Conservation (phyloP, 2,888 invertebrate species). For the Euzophera pinguis region DNA sequence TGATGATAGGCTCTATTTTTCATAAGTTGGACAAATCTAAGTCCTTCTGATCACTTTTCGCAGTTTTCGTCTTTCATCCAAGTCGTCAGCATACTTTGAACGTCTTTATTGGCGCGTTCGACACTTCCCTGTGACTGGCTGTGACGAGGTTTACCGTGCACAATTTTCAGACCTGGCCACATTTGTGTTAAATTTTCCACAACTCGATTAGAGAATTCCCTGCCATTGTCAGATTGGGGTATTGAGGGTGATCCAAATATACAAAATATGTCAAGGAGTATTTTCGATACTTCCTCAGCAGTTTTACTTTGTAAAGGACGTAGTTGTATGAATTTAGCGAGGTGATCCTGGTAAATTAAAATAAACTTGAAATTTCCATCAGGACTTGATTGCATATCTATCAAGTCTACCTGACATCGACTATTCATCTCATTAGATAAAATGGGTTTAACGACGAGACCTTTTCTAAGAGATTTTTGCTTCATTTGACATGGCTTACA, state of each 20-base stretch:
- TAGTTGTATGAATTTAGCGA: slow-evolving; percentile 51
- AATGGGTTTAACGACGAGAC: slow-evolving; percentile 27
- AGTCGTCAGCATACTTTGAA: too few relatives aligned
- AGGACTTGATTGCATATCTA: slow-evolving; percentile 31
- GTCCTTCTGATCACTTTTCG: too few relatives aligned
- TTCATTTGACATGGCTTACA: slow-evolving; percentile 5
- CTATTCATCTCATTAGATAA: slow-evolving; percentile 27
- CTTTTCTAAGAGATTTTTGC: slow-evolving; percentile 28
- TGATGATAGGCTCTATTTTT: too few relatives aligned
- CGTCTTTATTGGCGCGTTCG: too few relatives aligned
- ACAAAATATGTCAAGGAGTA: slow-evolving; percentile 43
- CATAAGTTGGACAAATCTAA: too few relatives aligned
- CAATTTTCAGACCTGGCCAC: too few relatives aligned
- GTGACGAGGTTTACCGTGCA: too few relatives aligned
- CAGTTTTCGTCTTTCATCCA: too few relatives aligned
- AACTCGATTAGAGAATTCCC: too few relatives aligned
- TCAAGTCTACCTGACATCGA: slow-evolving; percentile 41
- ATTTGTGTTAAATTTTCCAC: background rate
- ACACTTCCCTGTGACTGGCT: too few relatives aligned
- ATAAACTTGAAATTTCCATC: slow-evolving; percentile 43
- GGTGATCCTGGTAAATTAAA: slow-evolving; percentile 44
- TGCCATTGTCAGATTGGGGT: background rate
- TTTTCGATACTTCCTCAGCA: slow-evolving; percentile 40
- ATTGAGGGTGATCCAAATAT: background rate
- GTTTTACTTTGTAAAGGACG: slow-evolving; percentile 36